Evolutionary conservation across 2,113 vertebrate species (phyloP).

Genomic region (Pholis gunnellus): DNA sequence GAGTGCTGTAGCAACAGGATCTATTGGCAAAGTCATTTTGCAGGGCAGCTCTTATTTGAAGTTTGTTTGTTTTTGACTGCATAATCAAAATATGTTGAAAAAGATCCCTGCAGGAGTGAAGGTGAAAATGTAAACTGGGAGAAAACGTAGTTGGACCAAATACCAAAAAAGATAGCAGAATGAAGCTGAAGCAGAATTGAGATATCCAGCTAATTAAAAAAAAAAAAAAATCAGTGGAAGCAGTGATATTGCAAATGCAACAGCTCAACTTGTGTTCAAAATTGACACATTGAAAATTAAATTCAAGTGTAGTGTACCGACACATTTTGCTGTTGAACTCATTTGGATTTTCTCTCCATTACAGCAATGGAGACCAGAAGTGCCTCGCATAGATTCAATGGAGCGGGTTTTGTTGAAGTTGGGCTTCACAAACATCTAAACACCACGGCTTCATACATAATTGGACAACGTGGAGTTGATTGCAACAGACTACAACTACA

Average conservation of each 20-base stretch:
- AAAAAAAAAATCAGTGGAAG: background rate
- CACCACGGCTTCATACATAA: constrained; percentile 24
- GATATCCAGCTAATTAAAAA: background rate
- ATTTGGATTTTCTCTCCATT: constrained; percentile 5
- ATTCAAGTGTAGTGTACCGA: no score
- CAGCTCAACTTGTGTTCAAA: background rate
- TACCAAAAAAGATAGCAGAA: background rate
- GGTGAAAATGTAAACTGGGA: background rate
- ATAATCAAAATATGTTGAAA: background rate
- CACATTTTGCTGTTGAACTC: background rate
- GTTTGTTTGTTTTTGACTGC: background rate
- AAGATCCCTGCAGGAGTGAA: background rate
- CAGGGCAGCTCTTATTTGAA: background rate
- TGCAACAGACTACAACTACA: constrained; percentile 6
- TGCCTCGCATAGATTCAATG: constrained; percentile 58
- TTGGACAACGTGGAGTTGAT: constrained; percentile 12
- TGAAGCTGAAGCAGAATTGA: background rate
- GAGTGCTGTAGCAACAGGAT: background rate
- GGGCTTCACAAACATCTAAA: constrained; percentile 44
- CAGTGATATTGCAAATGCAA: background rate
- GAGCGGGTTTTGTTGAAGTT: constrained; percentile 34
- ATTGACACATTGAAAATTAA: background rate
- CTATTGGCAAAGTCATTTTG: background rate
- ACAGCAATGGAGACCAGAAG: constrained; percentile 42
- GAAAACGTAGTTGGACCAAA: background rate